Conservation (phyloP, 2,113 vertebrate genomes). For the Hydrolagus affinis region DNA sequence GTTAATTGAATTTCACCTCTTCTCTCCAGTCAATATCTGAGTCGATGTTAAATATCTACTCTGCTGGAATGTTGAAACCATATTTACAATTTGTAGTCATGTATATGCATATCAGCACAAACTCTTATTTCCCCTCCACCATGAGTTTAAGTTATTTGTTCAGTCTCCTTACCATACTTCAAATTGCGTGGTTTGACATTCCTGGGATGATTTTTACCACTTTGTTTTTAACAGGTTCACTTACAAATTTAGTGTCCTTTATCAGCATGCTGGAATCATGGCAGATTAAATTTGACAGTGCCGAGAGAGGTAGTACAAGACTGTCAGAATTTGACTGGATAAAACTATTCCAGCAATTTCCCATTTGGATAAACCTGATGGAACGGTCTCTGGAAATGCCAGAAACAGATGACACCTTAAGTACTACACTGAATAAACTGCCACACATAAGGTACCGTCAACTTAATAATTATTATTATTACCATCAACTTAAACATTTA, state of each 20-base stretch:
- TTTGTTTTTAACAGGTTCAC: slow-evolving; percentile 48
- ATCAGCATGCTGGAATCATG: slow-evolving; percentile 52
- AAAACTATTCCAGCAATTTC: slow-evolving; percentile 47
- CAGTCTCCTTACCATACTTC: no score
- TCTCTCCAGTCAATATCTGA: no score
- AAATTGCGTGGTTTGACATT: no score
- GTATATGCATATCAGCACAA: no score
- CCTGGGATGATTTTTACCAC: background rate
- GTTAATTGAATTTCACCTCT: no score
- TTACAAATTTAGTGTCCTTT: slow-evolving; percentile 49
- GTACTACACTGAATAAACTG: slow-evolving; percentile 36
- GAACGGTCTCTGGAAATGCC: slow-evolving; percentile 42
- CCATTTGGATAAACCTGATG: slow-evolving; percentile 45
- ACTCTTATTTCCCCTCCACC: no score
- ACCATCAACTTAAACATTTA: background rate
- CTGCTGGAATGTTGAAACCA: no score
- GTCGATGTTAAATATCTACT: no score
- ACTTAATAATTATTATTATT: background rate
- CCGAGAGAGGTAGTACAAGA: slow-evolving; percentile 32
- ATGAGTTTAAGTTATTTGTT: no score
- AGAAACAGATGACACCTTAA: slow-evolving; percentile 38
- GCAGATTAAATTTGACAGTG: slow-evolving; percentile 44
- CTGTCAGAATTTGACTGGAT: slow-evolving; percentile 45
- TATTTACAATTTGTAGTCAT: no score
- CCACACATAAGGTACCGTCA: slow-evolving; percentile 39